These are phyloP conservation scores for Molorchus minor DNA, from an alignment of 2,888 invertebrate species.

Conservation along the genomic window DNA sequence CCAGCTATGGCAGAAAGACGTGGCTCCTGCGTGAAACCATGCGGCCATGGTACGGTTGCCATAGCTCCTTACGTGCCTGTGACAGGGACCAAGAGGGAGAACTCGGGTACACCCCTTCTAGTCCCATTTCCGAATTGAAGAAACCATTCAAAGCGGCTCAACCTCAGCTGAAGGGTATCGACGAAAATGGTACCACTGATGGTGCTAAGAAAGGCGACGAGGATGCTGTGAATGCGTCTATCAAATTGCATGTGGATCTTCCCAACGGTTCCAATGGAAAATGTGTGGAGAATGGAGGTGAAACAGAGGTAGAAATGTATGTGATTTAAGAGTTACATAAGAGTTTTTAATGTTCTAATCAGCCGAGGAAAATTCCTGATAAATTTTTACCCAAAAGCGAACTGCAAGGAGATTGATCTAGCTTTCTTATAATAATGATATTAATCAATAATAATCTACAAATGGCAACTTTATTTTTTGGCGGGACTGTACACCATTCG, in stretches of 20 bases:
- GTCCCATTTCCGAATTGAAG: constrained; percentile 55
- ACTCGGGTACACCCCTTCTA: constrained; percentile 53
- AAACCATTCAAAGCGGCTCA: constrained; percentile 43
- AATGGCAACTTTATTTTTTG: too few species aligned
- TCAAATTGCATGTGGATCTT: constrained; percentile 37
- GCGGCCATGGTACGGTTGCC: constrained; percentile 60
- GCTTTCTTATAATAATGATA: too few species aligned
- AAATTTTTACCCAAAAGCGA: too few species aligned
- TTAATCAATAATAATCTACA: too few species aligned
- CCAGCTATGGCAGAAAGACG: constrained; percentile 14
- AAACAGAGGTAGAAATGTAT: constrained; percentile 12
- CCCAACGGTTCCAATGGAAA: constrained; percentile 17
- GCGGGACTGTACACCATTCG: too few species aligned
- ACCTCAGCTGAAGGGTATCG: constrained; percentile 28
- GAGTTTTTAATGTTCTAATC: too few species aligned
- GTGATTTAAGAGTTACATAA: constrained; percentile 1
- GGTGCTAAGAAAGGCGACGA: constrained; percentile 12
- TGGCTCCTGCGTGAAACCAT: constrained; percentile 55
- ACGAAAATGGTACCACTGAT: background rate
- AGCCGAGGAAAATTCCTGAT: too few species aligned
- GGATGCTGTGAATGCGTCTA: constrained; percentile 39
- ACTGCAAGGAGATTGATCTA: too few species aligned
- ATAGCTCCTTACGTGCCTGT: constrained; percentile 55
- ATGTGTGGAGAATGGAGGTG: constrained; percentile 3
- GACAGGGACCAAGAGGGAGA: constrained; percentile 43